A percentile compares a stretch with the other conserved stretches of the same genome.
phyloP scores from a whole-genome alignment of 2,113 vertebrate genomes.

The Fulica atra region DNA sequence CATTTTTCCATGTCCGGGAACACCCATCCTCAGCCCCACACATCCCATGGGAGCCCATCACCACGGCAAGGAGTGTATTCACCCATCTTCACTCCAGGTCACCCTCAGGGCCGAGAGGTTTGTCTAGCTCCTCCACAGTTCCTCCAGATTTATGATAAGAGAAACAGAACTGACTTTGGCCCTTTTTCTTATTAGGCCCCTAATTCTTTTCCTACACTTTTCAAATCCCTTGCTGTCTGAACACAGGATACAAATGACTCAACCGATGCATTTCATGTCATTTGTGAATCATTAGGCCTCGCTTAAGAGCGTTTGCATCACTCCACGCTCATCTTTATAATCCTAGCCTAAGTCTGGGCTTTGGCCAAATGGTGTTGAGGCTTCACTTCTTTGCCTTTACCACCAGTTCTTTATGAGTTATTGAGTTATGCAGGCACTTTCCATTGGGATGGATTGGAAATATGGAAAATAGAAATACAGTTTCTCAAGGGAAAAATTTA shows the following conservation, averaged over 20 bases:
- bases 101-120: not conserved
- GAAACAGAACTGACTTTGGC: not conserved
- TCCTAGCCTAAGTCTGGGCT: not conserved
- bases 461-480: not conserved
- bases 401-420: not conserved
- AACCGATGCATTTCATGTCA: not conserved
- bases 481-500: not conserved
- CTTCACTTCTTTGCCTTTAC: not conserved
- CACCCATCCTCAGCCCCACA: not conserved
- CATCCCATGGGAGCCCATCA: not conserved
- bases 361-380: conserved; percentile 20
- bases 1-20: accelerated
- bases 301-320: conserved; percentile 29
- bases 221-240: not conserved
- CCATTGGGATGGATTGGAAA: not conserved
- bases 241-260: not conserved
- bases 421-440: conserved; percentile 7
- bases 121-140: accelerated
- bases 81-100: not conserved
- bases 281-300: conserved; percentile 37
- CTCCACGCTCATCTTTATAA: not conserved
- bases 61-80: accelerated
- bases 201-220: conserved; percentile 7
- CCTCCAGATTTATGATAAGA: not conserved
- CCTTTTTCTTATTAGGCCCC: not conserved